phyloP scores from a whole-genome alignment of 2,797 vertebrate genomes.

The Pipistrellus kuhlii region DNA sequence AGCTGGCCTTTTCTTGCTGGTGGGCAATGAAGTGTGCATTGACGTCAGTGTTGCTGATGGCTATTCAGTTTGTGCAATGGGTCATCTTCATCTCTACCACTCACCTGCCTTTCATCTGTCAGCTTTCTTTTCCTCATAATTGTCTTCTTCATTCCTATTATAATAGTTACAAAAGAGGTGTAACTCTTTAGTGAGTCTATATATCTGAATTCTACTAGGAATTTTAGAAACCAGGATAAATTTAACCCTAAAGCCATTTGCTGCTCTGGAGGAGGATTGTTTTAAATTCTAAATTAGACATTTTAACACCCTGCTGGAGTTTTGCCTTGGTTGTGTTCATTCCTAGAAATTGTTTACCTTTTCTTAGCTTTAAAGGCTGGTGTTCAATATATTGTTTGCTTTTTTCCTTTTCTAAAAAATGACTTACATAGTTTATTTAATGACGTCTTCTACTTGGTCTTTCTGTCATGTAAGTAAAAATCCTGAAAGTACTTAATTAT shows the following conservation, averaged over 20 bases:
- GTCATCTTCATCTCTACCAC: constrained; percentile 89
- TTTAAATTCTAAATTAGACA: constrained; percentile 60
- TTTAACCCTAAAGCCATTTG: constrained; percentile 69
- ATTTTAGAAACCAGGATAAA: constrained; percentile 74
- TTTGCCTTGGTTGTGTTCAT: constrained; percentile 64
- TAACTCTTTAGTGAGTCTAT: constrained; percentile 34
- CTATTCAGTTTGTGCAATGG: constrained; percentile 90
- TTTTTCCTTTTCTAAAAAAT: constrained; percentile 5
- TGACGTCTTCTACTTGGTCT: neutral
- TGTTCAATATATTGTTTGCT: constrained; percentile 60
- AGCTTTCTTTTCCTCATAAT: constrained; percentile 72
- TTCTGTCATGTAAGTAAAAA: constrained; percentile 59
- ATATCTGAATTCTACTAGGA: constrained; percentile 34
- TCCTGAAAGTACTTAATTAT: constrained; percentile 33
- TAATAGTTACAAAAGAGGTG: constrained; percentile 66
- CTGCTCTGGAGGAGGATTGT: constrained; percentile 53
- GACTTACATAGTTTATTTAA: constrained; percentile 58
- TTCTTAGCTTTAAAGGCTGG: constrained; percentile 62
- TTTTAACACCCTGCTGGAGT: constrained; percentile 59
- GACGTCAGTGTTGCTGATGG: constrained; percentile 91
- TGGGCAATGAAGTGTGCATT: constrained; percentile 83
- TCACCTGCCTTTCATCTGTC: constrained; percentile 81
- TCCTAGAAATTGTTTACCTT: constrained; percentile 76
- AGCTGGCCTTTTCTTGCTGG: constrained; percentile 74
- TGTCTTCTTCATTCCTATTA: constrained; percentile 72